phyloP scores from a whole-genome alignment of 2,113 vertebrate genomes.

The Cygnus atratus region DNA sequence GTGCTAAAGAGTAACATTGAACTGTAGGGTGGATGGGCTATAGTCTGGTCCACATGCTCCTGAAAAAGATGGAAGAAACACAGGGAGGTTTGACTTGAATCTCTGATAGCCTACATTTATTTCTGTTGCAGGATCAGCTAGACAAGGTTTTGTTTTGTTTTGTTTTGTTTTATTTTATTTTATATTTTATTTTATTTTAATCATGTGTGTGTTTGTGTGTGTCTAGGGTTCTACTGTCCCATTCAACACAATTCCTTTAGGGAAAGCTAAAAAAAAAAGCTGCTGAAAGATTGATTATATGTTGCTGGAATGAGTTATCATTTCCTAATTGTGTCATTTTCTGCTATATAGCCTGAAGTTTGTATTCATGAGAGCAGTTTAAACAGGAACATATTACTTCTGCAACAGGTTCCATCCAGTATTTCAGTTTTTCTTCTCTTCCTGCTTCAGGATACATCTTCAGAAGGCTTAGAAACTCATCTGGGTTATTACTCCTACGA shows the following conservation, averaged over 20 bases:
- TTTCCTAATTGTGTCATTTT: background rate
- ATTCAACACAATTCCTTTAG: background rate
- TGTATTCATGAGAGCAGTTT: background rate
- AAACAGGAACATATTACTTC: background rate
- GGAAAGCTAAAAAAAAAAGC: too few species aligned
- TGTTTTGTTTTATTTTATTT: background rate
- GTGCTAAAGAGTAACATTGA: background rate
- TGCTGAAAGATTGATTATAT: background rate
- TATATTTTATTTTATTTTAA: background rate
- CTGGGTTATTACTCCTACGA: background rate
- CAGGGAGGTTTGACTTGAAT: background rate
- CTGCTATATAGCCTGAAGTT: accelerated
- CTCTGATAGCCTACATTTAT: background rate
- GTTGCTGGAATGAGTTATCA: background rate
- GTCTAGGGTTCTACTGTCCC: background rate
- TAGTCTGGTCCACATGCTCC: background rate
- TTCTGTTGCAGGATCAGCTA: background rate
- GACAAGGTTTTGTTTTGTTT: background rate
- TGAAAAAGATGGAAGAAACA: background rate
- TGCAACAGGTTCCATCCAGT: background rate
- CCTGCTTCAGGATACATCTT: background rate
- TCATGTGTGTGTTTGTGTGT: too few species aligned
- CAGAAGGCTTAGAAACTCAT: background rate
- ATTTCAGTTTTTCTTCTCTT: background rate
- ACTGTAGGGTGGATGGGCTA: background rate